These are phyloP conservation scores for Venustoraphidia nigricollis DNA, from an alignment of 2,888 invertebrate species.

Conservation along the genomic window DNA sequence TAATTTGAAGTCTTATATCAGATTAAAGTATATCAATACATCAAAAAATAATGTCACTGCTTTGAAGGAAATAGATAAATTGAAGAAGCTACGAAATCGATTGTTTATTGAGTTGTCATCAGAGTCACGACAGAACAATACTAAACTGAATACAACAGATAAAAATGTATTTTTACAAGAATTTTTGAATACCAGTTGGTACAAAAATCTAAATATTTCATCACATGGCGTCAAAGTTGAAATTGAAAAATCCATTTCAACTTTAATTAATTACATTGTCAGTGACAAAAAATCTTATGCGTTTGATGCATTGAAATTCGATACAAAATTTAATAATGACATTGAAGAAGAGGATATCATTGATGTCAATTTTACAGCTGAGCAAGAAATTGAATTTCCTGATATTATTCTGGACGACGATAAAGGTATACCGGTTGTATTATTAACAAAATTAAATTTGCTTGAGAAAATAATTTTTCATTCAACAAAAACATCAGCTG, in stretches of 20 bases:
- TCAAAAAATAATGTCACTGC: too few species aligned
- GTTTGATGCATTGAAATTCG: conserved; percentile 21
- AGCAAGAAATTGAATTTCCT: conserved; percentile 22
- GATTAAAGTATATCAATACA: too few species aligned
- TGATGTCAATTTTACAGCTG: conserved; percentile 17
- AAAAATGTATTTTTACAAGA: too few species aligned
- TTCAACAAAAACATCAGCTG: conserved; percentile 1
- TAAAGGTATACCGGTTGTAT: conserved; percentile 21
- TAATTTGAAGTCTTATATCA: too few species aligned
- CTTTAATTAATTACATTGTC: conserved; percentile 22
- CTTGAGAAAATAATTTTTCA: conserved; percentile 20
- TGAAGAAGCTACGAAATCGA: too few species aligned
- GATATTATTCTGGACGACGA: conserved; percentile 21
- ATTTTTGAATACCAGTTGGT: too few species aligned
- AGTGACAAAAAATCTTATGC: conserved; percentile 19
- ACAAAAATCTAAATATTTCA: too few species aligned
- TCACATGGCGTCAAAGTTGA: too few species aligned
- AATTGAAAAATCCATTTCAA: conserved; percentile 19
- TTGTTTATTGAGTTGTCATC: too few species aligned
- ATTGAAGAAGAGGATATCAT: conserved; percentile 16
- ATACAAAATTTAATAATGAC: conserved; percentile 12
- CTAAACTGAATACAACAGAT: too few species aligned
- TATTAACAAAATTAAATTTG: conserved; percentile 17
- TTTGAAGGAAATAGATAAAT: too few species aligned
- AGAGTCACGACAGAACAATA: too few species aligned